Conservation (phyloP, 2,797 vertebrate species). For the Trematomus bernacchii region DNA sequence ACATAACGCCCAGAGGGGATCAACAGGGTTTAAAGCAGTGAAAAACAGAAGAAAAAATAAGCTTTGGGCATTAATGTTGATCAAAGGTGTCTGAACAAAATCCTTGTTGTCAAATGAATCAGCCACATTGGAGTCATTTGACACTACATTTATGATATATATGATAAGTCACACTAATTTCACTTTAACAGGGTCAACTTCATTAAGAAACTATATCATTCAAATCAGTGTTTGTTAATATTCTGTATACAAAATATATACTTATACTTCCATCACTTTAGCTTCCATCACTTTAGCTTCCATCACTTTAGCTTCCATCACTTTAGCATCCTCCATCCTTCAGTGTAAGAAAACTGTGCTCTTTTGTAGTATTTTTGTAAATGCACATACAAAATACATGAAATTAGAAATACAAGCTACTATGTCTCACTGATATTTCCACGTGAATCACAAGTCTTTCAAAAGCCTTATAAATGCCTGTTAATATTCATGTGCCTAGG, state of each 20-base stretch:
- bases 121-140: neutral
- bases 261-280: neutral
- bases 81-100: neutral
- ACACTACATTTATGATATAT: neutral
- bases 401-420: neutral
- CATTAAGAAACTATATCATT: neutral
- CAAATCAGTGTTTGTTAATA: neutral
- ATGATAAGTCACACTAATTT: neutral
- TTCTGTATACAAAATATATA: neutral
- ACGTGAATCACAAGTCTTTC: neutral
- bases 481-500: neutral
- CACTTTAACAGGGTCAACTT: neutral
- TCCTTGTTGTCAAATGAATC: neutral
- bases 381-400: neutral
- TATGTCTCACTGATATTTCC: conserved; percentile 2
- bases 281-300: too few relatives aligned
- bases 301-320: neutral
- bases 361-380: too few relatives aligned
- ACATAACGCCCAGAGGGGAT: neutral
- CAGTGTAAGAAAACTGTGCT: neutral
- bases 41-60: neutral
- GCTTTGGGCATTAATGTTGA: neutral
- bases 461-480: conserved; percentile 1
- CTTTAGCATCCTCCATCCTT: neutral
- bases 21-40: neutral